These are phyloP conservation scores for Channa argus DNA, from an alignment of 2,113 vertebrate species.

Conservation along the genomic window DNA sequence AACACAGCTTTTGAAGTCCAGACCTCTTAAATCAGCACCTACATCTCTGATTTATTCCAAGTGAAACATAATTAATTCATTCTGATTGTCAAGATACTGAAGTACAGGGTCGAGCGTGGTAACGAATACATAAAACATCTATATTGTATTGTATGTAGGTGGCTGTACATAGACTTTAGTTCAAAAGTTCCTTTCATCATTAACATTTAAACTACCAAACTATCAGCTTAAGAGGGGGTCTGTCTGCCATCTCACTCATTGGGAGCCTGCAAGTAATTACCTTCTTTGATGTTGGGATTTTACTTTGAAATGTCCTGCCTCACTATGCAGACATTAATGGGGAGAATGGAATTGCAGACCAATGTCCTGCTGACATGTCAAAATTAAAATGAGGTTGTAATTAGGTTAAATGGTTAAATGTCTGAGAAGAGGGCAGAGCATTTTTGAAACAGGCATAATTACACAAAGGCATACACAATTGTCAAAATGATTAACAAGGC, in stretches of 20 bases:
- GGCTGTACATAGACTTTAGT: slow-evolving; percentile 5
- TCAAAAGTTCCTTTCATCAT: slow-evolving; percentile 9
- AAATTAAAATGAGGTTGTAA: background rate
- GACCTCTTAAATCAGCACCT: slow-evolving; percentile 22
- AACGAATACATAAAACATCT: slow-evolving; percentile 7
- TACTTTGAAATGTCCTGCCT: background rate
- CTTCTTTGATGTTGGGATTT: background rate
- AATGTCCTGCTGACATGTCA: background rate
- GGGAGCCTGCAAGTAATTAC: background rate
- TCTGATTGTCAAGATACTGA: slow-evolving; percentile 26
- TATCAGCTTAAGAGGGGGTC: background rate
- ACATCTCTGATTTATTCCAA: slow-evolving; percentile 5
- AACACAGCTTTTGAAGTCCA: background rate
- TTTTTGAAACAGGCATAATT: no score
- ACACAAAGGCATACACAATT: background rate
- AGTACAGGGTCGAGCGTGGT: slow-evolving; percentile 9
- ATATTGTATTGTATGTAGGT: slow-evolving; percentile 8
- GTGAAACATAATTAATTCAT: background rate
- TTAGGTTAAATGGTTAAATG: no score
- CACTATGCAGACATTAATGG: background rate
- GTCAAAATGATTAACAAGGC: background rate
- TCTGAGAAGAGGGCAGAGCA: no score
- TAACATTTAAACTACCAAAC: slow-evolving; percentile 10
- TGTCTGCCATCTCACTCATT: background rate
- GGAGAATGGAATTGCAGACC: background rate